A percentile compares a stretch with the other conserved stretches of the same genome.
Conservation (phyloP, 2,797 vertebrate genomes). For the Glossophaga mutica region DNA sequence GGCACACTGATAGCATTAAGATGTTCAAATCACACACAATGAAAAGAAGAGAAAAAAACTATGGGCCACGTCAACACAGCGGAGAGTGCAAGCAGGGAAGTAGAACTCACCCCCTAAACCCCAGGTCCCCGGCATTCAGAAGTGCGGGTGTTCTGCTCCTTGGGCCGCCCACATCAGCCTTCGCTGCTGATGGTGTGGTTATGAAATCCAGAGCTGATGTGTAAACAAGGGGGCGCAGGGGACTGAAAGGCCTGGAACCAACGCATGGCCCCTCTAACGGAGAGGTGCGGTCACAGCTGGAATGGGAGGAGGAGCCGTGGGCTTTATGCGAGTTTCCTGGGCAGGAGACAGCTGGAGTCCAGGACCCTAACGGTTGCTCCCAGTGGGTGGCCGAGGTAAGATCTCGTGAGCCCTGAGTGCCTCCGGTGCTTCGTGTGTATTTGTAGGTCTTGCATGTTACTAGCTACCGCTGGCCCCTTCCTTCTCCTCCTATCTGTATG, state of each 20-base stretch:
- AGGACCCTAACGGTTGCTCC: background rate
- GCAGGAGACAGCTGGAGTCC: background rate
- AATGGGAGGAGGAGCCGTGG: background rate
- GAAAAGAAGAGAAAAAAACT: background rate
- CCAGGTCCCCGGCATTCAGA: background rate
- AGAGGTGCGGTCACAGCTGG: too few species aligned
- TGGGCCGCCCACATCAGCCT: too few species aligned
- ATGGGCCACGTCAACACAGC: background rate
- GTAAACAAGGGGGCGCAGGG: too few species aligned
- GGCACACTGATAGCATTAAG: background rate
- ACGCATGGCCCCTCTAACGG: too few species aligned
- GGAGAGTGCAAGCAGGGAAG: background rate
- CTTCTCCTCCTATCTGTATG: background rate
- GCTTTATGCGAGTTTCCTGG: background rate
- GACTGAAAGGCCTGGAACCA: background rate
- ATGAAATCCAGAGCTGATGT: background rate
- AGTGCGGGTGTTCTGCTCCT: background rate
- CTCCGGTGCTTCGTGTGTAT: background rate
- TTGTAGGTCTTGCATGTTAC: background rate
- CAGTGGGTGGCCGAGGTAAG: background rate
- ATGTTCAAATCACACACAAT: background rate
- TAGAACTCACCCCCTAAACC: background rate
- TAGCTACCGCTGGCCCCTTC: background rate
- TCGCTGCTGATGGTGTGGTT: background rate
- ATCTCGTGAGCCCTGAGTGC: background rate